Conservation (phyloP, 2,797 vertebrate genomes). For the Aplochiton taeniatus region DNA sequence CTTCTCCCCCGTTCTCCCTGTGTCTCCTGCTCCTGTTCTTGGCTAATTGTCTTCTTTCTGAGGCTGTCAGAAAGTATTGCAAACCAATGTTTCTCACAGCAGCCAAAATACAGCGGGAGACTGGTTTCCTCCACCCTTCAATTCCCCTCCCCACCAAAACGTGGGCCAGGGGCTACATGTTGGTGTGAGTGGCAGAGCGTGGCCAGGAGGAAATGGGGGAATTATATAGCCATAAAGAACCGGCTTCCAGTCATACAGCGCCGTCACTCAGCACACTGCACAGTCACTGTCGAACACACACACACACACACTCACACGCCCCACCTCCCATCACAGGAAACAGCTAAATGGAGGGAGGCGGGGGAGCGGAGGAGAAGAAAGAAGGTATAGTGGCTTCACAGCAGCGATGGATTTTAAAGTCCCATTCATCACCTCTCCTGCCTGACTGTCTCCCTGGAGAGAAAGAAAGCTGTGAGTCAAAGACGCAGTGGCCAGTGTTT, state of each 20-base stretch:
- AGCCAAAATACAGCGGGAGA: slow-evolving; percentile 65
- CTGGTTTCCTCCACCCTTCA: slow-evolving; percentile 23
- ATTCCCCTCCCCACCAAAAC: slow-evolving; percentile 50
- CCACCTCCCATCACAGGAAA: slow-evolving; percentile 3
- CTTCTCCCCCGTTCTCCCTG: slow-evolving; percentile 22
- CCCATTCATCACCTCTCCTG: slow-evolving; percentile 36
- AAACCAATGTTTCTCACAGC: slow-evolving; percentile 53
- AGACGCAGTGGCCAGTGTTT: slow-evolving; percentile 24
- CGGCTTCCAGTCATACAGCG: slow-evolving; percentile 57
- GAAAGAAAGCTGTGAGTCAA: slow-evolving; percentile 34
- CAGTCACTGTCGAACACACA: slow-evolving; percentile 30
- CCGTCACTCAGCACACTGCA: slow-evolving; percentile 41
- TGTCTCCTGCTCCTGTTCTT: slow-evolving; percentile 41
- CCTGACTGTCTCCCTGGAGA: not conserved
- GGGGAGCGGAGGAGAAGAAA: slow-evolving; percentile 26
- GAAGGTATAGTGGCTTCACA: not conserved
- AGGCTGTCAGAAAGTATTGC: slow-evolving; percentile 67
- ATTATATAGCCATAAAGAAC: slow-evolving; percentile 58
- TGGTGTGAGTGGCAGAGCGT: slow-evolving; percentile 61
- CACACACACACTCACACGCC: not conserved
- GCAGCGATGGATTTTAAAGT: slow-evolving; percentile 39
- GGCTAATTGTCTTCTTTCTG: slow-evolving; percentile 71
- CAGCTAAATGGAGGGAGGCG: slow-evolving; percentile 24
- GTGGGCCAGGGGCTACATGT: slow-evolving; percentile 1
- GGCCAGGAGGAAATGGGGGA: slow-evolving; percentile 67